These are phyloP conservation scores for Acyrthosiphon pisum DNA, from an alignment of 1,140 invertebrate species.

Conservation along the genomic window DNA sequence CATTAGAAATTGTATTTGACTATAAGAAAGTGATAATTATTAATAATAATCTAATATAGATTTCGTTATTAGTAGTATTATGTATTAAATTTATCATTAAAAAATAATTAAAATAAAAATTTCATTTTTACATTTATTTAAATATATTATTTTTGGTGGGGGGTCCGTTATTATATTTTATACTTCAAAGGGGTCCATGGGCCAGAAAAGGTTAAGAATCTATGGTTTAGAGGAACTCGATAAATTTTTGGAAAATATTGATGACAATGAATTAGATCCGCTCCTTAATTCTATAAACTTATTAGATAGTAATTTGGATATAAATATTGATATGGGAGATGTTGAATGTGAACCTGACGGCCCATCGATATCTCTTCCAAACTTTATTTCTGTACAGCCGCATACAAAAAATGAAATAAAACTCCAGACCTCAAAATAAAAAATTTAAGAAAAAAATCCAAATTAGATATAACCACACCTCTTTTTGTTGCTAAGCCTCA, in stretches of 20 bases:
- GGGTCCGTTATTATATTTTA: too few species aligned
- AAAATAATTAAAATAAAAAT: too few species aligned
- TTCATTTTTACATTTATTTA: too few species aligned
- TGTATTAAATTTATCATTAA: too few species aligned
- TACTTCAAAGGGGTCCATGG: too few species aligned
- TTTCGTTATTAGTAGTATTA: too few species aligned
- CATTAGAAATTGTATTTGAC: too few species aligned
- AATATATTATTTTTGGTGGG: too few species aligned
- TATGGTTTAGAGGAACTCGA: neutral
- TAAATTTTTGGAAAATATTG: conserved; percentile 21
- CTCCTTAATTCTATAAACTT: neutral
- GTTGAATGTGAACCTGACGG: conserved; percentile 11
- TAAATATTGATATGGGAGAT: neutral
- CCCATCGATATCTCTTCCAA: neutral
- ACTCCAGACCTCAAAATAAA: conserved; percentile 16
- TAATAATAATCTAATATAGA: too few species aligned
- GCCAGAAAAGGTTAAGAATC: too few species aligned
- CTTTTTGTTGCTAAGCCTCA: conserved; percentile 9
- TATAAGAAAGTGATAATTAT: too few species aligned
- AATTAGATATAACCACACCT: neutral
- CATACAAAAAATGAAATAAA: conserved; percentile 28
- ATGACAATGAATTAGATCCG: conserved; percentile 17
- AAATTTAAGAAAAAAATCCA: neutral
- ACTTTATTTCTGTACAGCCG: neutral
- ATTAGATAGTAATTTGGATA: conserved; percentile 27